These are phyloP conservation scores for Bombus waltoni DNA, from an alignment of 1,140 invertebrate genomes.

Conservation along the genomic window DNA sequence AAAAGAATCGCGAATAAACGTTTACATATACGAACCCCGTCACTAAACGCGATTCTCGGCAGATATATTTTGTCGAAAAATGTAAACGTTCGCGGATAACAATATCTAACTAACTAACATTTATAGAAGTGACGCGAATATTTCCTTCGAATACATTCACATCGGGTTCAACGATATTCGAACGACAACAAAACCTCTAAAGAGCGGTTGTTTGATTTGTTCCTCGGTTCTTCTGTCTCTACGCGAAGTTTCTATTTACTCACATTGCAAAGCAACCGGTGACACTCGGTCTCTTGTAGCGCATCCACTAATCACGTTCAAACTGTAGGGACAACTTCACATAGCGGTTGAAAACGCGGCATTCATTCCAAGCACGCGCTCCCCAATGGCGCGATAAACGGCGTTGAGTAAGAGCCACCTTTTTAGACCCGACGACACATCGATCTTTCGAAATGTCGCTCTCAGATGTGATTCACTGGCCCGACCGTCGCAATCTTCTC, in stretches of 20 bases:
- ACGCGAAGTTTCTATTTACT: conserved; percentile 28
- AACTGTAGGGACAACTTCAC: conserved; percentile 6
- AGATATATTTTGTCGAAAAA: background rate
- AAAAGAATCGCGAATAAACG: background rate
- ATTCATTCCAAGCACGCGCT: conserved; percentile 37
- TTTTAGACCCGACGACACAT: conserved; percentile 49
- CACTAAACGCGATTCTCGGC: conserved; percentile 11
- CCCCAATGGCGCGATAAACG: conserved; percentile 51
- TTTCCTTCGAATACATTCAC: background rate
- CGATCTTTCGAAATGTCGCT: conserved; percentile 55
- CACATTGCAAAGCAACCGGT: background rate
- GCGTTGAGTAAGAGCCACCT: conserved; percentile 51
- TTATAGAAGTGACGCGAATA: background rate
- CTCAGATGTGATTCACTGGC: conserved; percentile 33
- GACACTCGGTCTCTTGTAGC: conserved; percentile 21
- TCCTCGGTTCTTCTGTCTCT: background rate
- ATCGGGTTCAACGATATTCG: background rate
- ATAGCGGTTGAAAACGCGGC: conserved; percentile 15
- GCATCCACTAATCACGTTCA: conserved; percentile 35
- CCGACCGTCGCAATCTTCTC: conserved; percentile 5
- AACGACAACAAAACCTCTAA: background rate
- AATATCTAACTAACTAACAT: background rate
- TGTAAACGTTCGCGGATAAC: background rate
- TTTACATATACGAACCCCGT: background rate
- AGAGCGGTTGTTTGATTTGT: background rate